Percentiles rank a stretch among this genome's conserved stretches.
These are phyloP conservation scores for Pica pica DNA, from an alignment of 2,113 vertebrate species.

Conservation along the genomic window DNA sequence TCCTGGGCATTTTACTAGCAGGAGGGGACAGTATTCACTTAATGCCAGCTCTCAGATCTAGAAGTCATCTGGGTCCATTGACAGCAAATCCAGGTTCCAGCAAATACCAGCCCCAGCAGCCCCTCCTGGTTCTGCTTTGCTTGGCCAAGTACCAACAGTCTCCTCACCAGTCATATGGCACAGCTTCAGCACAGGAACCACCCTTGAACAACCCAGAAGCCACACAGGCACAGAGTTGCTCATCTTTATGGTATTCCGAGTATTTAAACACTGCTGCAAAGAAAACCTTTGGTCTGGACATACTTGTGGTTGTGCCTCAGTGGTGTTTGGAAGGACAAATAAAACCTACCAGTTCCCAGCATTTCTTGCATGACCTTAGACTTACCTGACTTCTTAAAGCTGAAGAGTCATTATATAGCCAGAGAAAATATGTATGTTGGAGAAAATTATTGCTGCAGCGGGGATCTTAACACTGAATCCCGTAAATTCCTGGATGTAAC, in stretches of 20 bases:
- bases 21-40: neutral
- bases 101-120: neutral
- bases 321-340: neutral
- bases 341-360: neutral
- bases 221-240: neutral
- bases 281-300: neutral
- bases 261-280: neutral
- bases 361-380: neutral
- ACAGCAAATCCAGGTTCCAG: neutral
- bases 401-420: neutral
- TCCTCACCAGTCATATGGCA: neutral
- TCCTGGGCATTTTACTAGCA: neutral
- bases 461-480: neutral
- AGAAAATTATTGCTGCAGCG: neutral
- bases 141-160: neutral
- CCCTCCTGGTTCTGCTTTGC: neutral
- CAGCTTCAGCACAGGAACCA: conserved; percentile 32
- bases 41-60: neutral
- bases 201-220: neutral
- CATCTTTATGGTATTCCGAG: neutral
- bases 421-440: neutral
- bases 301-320: neutral
- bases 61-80: neutral
- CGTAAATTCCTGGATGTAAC: neutral
- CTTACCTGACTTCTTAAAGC: neutral